A percentile compares a stretch with the other conserved stretches of the same genome.
These are phyloP conservation scores for Myotis myotis DNA, from an alignment of 2,797 vertebrate species.

Conservation along the genomic window DNA sequence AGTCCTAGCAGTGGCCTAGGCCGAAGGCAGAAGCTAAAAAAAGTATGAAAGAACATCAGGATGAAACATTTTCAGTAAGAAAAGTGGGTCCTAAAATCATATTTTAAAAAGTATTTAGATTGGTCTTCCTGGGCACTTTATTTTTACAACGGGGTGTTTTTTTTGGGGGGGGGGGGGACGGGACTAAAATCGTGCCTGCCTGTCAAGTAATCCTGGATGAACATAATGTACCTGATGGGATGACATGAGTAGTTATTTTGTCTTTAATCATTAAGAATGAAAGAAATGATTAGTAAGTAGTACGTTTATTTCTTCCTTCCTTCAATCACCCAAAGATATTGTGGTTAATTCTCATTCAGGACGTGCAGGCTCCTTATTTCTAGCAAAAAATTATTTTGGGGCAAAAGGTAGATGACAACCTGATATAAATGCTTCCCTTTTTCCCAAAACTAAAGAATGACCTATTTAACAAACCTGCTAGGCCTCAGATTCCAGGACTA, in stretches of 20 bases:
- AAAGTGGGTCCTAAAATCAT: background rate
- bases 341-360: conserved; percentile 56
- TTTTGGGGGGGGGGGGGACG: background rate
- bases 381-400: conserved; percentile 40
- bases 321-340: conserved; percentile 58
- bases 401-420: conserved; percentile 42
- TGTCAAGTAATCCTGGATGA: background rate
- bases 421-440: conserved; percentile 45
- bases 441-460: conserved; percentile 44
- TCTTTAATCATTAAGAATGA: background rate
- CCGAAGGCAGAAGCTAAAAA: conserved; percentile 39
- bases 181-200: background rate
- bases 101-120: conserved; percentile 7
- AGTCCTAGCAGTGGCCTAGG: background rate
- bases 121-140: conserved; percentile 40
- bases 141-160: background rate
- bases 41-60: conserved; percentile 45
- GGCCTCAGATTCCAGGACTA: conserved; percentile 61
- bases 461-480: conserved; percentile 43
- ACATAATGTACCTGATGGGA: background rate
- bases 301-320: conserved; percentile 14
- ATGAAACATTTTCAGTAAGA: conserved; percentile 31
- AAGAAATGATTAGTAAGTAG: conserved; percentile 2
- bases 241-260: background rate
- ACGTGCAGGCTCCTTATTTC: conserved; percentile 48